phyloP scores from a whole-genome alignment of 2,113 vertebrate species.

The Amblyopsis rosae region DNA sequence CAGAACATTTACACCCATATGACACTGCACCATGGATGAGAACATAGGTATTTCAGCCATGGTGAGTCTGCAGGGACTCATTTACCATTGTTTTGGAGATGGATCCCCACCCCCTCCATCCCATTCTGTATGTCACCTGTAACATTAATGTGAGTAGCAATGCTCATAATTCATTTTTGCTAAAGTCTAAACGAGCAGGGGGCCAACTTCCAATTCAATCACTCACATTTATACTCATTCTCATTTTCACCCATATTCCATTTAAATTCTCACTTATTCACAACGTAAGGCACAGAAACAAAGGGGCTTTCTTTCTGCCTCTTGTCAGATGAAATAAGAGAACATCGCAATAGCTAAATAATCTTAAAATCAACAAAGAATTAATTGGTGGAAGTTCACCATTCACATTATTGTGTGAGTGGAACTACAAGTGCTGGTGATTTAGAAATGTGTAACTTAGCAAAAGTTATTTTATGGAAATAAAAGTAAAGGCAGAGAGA shows the following conservation, averaged over 20 bases:
- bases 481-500: no score
- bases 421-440: no score
- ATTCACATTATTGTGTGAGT: no score
- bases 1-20: not conserved
- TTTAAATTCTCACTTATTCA: not conserved
- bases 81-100: not conserved
- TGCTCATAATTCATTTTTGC: conserved; percentile 8
- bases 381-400: conserved; percentile 24
- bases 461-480: no score
- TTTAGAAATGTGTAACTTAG: no score
- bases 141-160: conserved; percentile 2
- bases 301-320: not conserved
- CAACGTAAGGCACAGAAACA: not conserved
- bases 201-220: not conserved
- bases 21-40: not conserved
- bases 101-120: not conserved
- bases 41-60: not conserved
- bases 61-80: not conserved
- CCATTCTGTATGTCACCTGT: not conserved
- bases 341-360: not conserved
- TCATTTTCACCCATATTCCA: no score
- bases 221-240: not conserved
- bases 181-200: not conserved
- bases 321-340: not conserved
- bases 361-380: conserved; percentile 9